Percentiles rank a stretch among this genome's conserved stretches.
Evolutionary conservation across 2,797 vertebrate species (phyloP).

Genomic region (Pseudotriccus pelzelni): DNA sequence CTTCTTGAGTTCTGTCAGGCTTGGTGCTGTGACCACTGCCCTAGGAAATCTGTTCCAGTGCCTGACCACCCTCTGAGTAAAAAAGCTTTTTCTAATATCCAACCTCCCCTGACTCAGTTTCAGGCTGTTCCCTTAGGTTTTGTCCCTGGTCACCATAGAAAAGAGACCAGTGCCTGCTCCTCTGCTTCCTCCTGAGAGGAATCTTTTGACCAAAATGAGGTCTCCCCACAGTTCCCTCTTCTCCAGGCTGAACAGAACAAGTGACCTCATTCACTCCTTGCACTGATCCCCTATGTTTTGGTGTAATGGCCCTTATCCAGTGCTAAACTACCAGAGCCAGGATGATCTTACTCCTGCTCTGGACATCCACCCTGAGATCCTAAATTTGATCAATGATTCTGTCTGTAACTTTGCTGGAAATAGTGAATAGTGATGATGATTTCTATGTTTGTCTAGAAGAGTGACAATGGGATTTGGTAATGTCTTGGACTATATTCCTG

Average conservation of each 20-base stretch:
- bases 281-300: background rate
- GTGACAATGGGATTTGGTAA: background rate
- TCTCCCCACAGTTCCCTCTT: background rate
- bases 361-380: background rate
- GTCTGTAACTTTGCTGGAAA: background rate
- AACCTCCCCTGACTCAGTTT: background rate
- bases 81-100: background rate
- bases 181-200: background rate
- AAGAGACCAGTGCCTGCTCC: background rate
- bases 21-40: background rate
- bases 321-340: background rate
- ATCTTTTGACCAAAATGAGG: background rate
- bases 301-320: background rate
- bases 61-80: rapidly evolving
- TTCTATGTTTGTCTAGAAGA: background rate
- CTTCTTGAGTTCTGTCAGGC: background rate
- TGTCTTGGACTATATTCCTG: background rate
- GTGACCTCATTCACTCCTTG: background rate
- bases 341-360: background rate
- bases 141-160: background rate
- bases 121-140: background rate
- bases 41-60: no score
- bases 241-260: background rate
- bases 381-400: background rate
- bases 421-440: background rate